Base-by-base conservation (phyloP, 1,140 invertebrate species). In the Trichonephila clavipes region DNA sequence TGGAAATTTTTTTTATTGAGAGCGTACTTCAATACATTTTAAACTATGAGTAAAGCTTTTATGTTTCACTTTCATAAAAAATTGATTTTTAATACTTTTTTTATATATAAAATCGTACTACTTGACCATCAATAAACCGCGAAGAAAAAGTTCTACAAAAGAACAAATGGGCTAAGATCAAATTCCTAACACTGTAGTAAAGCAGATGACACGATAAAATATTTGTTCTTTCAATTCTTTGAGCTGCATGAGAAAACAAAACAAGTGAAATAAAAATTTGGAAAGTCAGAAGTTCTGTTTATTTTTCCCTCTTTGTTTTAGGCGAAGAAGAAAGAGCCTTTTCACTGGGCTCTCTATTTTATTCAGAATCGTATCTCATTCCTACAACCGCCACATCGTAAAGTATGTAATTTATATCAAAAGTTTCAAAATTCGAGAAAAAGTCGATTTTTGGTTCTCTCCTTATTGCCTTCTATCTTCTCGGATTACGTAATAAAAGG, bases 381-480 rank as follows among this genome's bases (percentile, higher is more conserved):
- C 58, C 59, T 85, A 85, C 83, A 59, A 85, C 58, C 51, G 12
- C 51, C 83, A 16, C 58, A 59, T 59, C 44, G 83, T 85, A 85
- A 85, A 59, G 83, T 85, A 85, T 85, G 83, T 59, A 85, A 59
- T 85, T 85, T 58, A 85, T 85, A 85, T 85, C 44, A 83, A 85
- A 85, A 59, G 83, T 85, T 85, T 61, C 44, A 24, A 85, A 85
- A 85, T 51, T 59, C 21, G 58, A 85, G 28, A 51, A 85, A 85
- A 85, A 85, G 59, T 85, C 83, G 83, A 85, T 85, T 85, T 85
- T 85, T 61, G 83, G 83, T 85, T 85, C 83, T n/a, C 83, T n/a
- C 83, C 61, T 85, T 85, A 85, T 85, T 85, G 44, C 83, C 16
- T 59, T 61, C 51, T 7, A 21, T 28, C 83, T 16, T 28, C 83